These are phyloP conservation scores for Muntiacus reevesi DNA, from an alignment of 2,113 vertebrate genomes.

Conservation along the genomic window DNA sequence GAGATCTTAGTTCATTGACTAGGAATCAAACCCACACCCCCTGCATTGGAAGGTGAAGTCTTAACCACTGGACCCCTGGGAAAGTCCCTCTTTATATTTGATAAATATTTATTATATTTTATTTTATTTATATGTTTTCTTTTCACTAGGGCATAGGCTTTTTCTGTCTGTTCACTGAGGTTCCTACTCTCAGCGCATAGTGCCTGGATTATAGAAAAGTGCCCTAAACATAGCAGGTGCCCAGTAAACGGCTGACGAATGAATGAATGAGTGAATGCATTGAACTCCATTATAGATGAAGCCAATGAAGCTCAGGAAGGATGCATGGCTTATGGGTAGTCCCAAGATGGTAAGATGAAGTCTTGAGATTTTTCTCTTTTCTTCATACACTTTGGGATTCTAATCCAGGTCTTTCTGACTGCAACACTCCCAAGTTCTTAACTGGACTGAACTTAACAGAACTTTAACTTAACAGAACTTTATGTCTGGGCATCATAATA, in stretches of 20 bases:
- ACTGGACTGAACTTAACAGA: not conserved
- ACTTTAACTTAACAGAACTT: not conserved
- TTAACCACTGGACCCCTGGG: not conserved
- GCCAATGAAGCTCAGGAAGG: not conserved
- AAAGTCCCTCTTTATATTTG: not conserved
- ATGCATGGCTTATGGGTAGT: not conserved
- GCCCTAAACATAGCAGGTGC: not conserved
- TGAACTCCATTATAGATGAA: not conserved
- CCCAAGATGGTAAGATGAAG: not conserved
- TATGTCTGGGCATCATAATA: not conserved
- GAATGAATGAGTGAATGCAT: not conserved
- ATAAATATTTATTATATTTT: not conserved
- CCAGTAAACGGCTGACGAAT: not conserved
- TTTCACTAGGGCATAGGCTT: not conserved
- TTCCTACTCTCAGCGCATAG: not conserved
- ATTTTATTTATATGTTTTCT: not conserved
- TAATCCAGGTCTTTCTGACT: not conserved
- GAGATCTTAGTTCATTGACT: not conserved
- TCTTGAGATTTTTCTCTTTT: not conserved
- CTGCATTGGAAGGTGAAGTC: not conserved
- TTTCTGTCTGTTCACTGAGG: not conserved
- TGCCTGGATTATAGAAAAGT: not conserved
- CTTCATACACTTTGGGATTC: not conserved
- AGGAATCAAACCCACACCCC: not conserved
- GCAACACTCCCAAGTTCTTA: not conserved